phyloP scores from a whole-genome alignment of 2,888 invertebrate species.

The Trichacis sp. region DNA sequence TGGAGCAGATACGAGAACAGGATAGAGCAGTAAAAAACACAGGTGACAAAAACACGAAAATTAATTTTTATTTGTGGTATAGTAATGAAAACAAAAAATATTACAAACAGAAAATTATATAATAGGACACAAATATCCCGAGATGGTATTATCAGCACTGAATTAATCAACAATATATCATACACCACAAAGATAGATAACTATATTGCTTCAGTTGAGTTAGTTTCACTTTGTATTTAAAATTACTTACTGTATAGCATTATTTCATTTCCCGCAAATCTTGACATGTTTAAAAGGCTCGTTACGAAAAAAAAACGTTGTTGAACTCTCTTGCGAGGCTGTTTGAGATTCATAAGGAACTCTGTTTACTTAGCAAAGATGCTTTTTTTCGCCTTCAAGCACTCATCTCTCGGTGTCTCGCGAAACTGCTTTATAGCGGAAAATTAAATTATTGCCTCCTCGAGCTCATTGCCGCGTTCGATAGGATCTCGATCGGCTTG shows the following conservation, averaged over 20 bases:
- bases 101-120: no score
- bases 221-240: no score
- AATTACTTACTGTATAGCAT: conserved; percentile 5
- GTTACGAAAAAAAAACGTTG: conserved; percentile 48
- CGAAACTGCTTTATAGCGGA: conserved; percentile 61
- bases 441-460: conserved; percentile 63
- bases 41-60: no score
- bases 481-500: conserved; percentile 30
- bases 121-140: no score
- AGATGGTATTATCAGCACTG: no score
- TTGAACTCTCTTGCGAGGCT: conserved; percentile 45
- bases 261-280: not conserved
- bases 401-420: conserved; percentile 19
- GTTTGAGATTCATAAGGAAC: conserved; percentile 68
- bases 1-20: no score
- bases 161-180: not conserved
- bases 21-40: no score
- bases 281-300: conserved; percentile 33
- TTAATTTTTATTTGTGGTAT: no score
- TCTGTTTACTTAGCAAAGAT: conserved; percentile 67
- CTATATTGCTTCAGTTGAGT: no score
- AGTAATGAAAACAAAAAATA: no score
- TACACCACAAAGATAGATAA: not conserved
- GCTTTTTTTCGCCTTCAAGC: conserved; percentile 28
- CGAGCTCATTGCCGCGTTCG: conserved; percentile 33